Base-by-base conservation (phyloP, 2,113 vertebrate species). In the Chaetura pelagica region DNA sequence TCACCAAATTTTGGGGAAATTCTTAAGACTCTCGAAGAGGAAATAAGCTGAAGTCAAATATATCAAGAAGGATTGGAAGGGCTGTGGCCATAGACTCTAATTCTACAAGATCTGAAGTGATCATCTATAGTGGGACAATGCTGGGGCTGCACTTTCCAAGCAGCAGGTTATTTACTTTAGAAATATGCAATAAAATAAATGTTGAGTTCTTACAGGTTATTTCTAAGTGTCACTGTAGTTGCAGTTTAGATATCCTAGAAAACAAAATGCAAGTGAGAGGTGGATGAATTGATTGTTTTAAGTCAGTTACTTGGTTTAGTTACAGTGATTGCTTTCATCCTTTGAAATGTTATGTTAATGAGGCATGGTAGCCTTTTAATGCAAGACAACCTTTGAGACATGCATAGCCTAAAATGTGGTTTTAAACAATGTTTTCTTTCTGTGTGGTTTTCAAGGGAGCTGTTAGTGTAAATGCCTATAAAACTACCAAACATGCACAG, bases 101-200 rank as follows among this genome's bases (percentile, higher is more conserved):
- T 48, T 7, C 40, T 61, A 59, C 88, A 42, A 68, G 49, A 8
- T 38, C 61, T 49, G 79, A 51, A 49, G 26, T 14, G 24, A n/a
- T 22, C n/a, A 1, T 14, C 38, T 27, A 2, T 57, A 52, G 19
- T 1, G 7, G 15, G 16, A 4, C 49, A 62, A 21, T 0, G 7
- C 63, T 68, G 63, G 27, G 51, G 34, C 62, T 44, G 32, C 23
- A 2, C 27, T 79, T 86, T 34, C n/a, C 27, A 14, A 74, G 49
- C 32, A n/a, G 49, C 67, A 76, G 35, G 15, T 10, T 74, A 59
- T 72, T 95, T 93, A 49, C 49, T 84, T 48, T 5, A n/a, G 30
- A 76, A 80, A 63, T 38, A 44, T 7, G 8, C 26, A 62, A 13
- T 19, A 76, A 49, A 86, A 86, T 27, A 84, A 72, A 48, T 42